Evolutionary conservation across 2,797 vertebrate genomes (phyloP), one percentile per base, ranked within the genome.

Genomic region (Holocentrus rufus): DNA sequence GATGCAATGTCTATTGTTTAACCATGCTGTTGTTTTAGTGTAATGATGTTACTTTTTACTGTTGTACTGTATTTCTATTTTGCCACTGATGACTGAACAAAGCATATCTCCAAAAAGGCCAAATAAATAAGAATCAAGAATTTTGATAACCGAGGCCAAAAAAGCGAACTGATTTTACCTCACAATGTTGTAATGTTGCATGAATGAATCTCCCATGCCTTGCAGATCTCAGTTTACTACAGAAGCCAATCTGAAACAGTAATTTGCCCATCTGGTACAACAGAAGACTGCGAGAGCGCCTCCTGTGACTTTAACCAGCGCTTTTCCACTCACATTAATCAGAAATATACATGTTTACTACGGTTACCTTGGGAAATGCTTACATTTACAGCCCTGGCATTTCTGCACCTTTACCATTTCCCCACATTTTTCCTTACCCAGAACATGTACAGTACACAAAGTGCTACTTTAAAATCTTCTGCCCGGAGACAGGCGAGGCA

Each of bases 391-490:
- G 18, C 17, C 46, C 4, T 49, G 18, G 18, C 20, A 20, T 2
- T 7, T 49, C 15, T 49, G 47, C 47, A n/a, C 36, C 36, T 39
- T 7, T 49, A n/a, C 18, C 9, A 56, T 81, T 53, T 2, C n/a
- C 27, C 5, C 46, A 59, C 39, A 53, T 64, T 65, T 66, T 65
- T 69, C 52, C 44, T 50, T 3, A 31, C 30, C 3, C 30, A 31
- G n/a, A n/a, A n/a, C n/a, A n/a, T n/a, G 63, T 55, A 68, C 65
- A 17, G 14, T 18, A 64, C 30, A 74, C 25, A 83, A 81, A 86
- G 61, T 77, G 63, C 59, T 52, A 65, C 68, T 74, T 52, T 49
- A 47, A 34, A 27, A 27, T 39, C 31, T n/a, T 20, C 23, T 36
- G 69, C 72, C 63, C 59, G 6, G 63, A 83, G 75, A 72, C 62